These are phyloP conservation scores for Perdita meconis DNA, from an alignment of 2,888 invertebrate genomes.

Conservation along the genomic window DNA sequence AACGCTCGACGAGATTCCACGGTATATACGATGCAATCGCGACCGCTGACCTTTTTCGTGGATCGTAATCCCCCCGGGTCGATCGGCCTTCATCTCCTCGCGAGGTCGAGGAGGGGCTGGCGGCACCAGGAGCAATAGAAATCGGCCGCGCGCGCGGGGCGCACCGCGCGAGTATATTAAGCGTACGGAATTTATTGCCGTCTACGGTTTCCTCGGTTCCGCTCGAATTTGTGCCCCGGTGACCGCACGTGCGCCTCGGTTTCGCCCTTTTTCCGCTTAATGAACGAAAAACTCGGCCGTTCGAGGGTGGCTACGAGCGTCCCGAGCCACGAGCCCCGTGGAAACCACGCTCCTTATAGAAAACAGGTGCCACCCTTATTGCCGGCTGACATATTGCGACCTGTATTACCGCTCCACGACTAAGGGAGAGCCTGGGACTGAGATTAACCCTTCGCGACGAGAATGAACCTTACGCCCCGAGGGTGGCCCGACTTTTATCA, in stretches of 20 bases:
- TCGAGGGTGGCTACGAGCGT: conserved; percentile 42
- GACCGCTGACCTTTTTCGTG: conserved; percentile 48
- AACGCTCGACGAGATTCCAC: conserved; percentile 53
- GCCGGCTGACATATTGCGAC: conserved; percentile 48
- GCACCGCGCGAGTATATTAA: conserved; percentile 77
- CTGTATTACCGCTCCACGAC: conserved; percentile 29
- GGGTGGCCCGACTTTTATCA: conserved; percentile 29
- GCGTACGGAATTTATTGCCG: conserved; percentile 77
- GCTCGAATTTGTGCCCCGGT: conserved; percentile 67
- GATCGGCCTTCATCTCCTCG: conserved; percentile 6
- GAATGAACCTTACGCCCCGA: conserved; percentile 23
- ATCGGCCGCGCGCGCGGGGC: conserved; percentile 21
- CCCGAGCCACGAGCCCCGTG: not conserved
- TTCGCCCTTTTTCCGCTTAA: conserved; percentile 64
- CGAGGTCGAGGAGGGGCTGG: conserved; percentile 4
- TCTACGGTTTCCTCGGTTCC: conserved; percentile 67
- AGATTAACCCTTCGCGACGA: conserved; percentile 19
- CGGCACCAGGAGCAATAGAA: conserved; percentile 34
- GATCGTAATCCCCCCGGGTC: conserved; percentile 43
- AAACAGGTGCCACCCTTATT: conserved; percentile 55
- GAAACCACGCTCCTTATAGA: conserved; percentile 46
- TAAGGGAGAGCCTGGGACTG: not conserved
- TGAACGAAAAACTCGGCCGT: conserved; percentile 69
- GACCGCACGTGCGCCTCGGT: conserved; percentile 52
- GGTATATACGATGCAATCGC: conserved; percentile 48